Conservation (phyloP, 2,888 invertebrate genomes). For the Poecilobothrus nobilitatus region DNA sequence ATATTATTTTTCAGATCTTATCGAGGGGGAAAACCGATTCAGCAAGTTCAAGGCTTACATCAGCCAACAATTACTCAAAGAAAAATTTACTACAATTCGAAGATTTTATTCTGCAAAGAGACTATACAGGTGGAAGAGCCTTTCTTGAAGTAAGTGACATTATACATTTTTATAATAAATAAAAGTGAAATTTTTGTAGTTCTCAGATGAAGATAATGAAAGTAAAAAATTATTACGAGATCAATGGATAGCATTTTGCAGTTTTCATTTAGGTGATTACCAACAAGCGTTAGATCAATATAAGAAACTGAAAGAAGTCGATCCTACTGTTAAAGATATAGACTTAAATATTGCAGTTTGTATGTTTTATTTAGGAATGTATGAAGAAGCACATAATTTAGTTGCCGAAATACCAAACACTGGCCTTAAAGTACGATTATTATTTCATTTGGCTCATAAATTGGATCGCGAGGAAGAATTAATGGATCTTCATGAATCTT, state of each 20-base stretch:
- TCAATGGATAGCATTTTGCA: conserved; percentile 90
- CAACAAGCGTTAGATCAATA: conserved; percentile 69
- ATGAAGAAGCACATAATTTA: conserved; percentile 56
- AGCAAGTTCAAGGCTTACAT: conserved; percentile 39
- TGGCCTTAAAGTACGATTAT: conserved; percentile 63
- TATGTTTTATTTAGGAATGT: conserved; percentile 79
- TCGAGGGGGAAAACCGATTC: conserved; percentile 74
- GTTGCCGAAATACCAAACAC: conserved; percentile 58
- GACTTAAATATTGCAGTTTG: conserved; percentile 82
- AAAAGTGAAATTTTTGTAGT: background rate
- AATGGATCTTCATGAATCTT: conserved; percentile 71
- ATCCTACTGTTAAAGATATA: conserved; percentile 53
- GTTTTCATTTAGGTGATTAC: conserved; percentile 93
- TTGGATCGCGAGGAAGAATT: conserved; percentile 77
- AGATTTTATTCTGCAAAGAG: conserved; percentile 79
- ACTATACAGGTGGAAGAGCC: conserved; percentile 91
- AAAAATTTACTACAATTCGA: conserved; percentile 72
- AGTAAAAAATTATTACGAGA: conserved; percentile 46
- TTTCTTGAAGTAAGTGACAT: conserved; percentile 65
- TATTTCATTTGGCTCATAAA: conserved; percentile 91
- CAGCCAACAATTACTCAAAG: conserved; percentile 30
- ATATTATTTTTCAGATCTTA: conserved; percentile 54
- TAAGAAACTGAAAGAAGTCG: conserved; percentile 48
- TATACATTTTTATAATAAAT: background rate
- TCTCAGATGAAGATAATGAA: conserved; percentile 29